Percentiles rank a stretch among this genome's conserved stretches.
These are phyloP conservation scores for Eupithecia tripunctaria DNA, from an alignment of 2,888 invertebrate genomes.

Conservation along the genomic window DNA sequence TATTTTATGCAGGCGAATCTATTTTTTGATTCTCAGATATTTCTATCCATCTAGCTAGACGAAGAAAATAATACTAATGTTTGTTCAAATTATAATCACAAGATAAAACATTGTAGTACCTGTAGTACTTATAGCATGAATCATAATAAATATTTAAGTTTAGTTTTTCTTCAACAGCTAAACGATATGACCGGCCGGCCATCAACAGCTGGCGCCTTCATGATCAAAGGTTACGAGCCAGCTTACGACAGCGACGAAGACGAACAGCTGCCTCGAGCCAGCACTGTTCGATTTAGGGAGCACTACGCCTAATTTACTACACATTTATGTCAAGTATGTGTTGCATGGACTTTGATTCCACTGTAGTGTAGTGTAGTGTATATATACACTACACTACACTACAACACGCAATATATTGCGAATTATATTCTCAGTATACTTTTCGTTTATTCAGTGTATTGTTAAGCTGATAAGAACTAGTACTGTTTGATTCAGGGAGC, in stretches of 20 bases:
- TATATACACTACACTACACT: too few species aligned
- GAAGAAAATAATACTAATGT: too few species aligned
- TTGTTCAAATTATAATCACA: too few species aligned
- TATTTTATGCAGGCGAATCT: too few species aligned
- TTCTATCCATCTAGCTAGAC: too few species aligned
- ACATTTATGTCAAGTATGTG: slow-evolving; percentile 1
- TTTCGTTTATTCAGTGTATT: too few species aligned
- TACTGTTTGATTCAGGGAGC: slow-evolving; percentile 67
- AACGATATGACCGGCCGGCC: slow-evolving; percentile 62
- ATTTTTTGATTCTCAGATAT: too few species aligned
- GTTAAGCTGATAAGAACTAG: slow-evolving; percentile 66
- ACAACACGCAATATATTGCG: too few species aligned
- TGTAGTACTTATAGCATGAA: too few species aligned
- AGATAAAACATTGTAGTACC: not conserved
- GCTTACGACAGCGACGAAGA: slow-evolving; percentile 86
- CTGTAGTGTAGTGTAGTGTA: not conserved
- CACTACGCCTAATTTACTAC: slow-evolving; percentile 41
- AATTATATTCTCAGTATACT: too few species aligned
- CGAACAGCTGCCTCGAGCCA: slow-evolving; percentile 76
- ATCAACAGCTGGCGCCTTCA: slow-evolving; percentile 59
- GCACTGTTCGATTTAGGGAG: slow-evolving; percentile 69
- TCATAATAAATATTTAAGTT: too few species aligned
- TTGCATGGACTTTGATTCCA: not conserved
- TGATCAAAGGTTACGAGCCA: slow-evolving; percentile 90
- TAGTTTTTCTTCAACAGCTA: slow-evolving; percentile 60